Conservation (phyloP, 2,797 vertebrate species). For the Brachyalestes nurse region DNA sequence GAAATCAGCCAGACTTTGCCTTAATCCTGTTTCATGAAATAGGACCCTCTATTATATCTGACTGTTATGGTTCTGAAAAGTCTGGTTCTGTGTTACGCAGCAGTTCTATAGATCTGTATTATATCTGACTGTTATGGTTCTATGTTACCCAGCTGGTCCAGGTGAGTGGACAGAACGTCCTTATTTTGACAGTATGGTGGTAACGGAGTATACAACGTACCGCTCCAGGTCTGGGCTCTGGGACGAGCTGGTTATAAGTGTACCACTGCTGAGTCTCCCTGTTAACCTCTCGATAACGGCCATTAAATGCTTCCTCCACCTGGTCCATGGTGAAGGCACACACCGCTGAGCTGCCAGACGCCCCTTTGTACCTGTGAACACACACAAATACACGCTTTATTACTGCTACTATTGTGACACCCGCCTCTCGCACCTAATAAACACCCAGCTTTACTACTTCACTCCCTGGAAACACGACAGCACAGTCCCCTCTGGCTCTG, state of each 20-base stretch:
- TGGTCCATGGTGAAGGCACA: conserved; percentile 92
- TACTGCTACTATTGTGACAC: conserved; percentile 1
- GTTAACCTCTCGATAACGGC: conserved; percentile 94
- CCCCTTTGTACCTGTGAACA: conserved; percentile 82
- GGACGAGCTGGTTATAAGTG: conserved; percentile 86
- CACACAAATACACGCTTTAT: background rate
- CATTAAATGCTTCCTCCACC: conserved; percentile 86
- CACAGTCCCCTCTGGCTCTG: conserved; percentile 2
- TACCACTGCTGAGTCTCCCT: conserved; percentile 97
- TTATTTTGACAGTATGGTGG: background rate
- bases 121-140: too few relatives aligned
- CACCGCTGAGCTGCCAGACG: conserved; percentile 87
- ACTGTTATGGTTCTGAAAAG: too few relatives aligned
- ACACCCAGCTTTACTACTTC: background rate
- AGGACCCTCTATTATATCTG: too few relatives aligned
- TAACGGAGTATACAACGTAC: conserved; percentile 70
- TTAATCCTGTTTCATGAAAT: too few relatives aligned
- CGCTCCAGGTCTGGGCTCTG: conserved; percentile 89
- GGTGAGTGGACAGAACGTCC: too few relatives aligned
- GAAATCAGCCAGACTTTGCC: too few relatives aligned
- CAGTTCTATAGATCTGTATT: too few relatives aligned
- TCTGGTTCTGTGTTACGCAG: too few relatives aligned
- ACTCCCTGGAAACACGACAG: conserved; percentile 13
- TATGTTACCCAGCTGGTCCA: too few relatives aligned
- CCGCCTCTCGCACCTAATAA: background rate